Evolutionary conservation across 1,140 invertebrate species (phyloP).

Genomic region (Aradophagus sp.): DNA sequence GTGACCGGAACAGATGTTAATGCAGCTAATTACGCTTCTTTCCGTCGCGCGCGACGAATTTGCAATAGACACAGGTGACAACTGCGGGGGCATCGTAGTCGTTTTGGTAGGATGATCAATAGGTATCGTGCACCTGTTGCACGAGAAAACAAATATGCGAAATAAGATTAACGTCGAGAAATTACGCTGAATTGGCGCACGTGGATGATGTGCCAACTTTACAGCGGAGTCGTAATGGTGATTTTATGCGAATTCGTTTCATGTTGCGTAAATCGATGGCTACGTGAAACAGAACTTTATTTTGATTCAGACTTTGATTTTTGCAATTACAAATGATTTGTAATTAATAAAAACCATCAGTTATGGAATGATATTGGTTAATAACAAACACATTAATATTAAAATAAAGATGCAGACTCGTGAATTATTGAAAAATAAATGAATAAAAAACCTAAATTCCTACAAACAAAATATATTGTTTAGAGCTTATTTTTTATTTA

Average conservation of each 20-base stretch:
- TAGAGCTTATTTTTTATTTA: too few relatives aligned
- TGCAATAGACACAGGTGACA: too few relatives aligned
- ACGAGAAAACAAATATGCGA: constrained; percentile 57
- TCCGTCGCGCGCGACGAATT: constrained; percentile 25
- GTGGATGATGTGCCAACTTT: constrained; percentile 48
- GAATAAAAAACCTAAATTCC: too few relatives aligned
- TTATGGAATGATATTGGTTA: too few relatives aligned
- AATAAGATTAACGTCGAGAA: constrained; percentile 58
- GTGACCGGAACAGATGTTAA: constrained; percentile 7
- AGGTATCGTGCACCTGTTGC: constrained; percentile 57
- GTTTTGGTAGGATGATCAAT: constrained; percentile 56
- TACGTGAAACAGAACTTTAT: background rate
- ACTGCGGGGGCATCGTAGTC: constrained; percentile 3
- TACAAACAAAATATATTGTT: too few relatives aligned
- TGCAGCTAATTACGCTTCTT: constrained; percentile 23
- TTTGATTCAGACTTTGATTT: background rate
- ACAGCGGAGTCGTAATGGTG: constrained; percentile 38
- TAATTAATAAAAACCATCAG: background rate
- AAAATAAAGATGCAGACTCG: too few relatives aligned
- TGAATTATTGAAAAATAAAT: too few relatives aligned
- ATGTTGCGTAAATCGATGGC: constrained; percentile 48
- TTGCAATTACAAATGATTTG: background rate
- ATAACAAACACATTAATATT: too few relatives aligned
- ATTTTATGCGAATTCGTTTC: constrained; percentile 45
- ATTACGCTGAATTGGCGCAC: constrained; percentile 45